These are phyloP conservation scores for Astreopora myriophthalma DNA, from an alignment of 64 coral and sea anemone species.

Conservation along the genomic window DNA sequence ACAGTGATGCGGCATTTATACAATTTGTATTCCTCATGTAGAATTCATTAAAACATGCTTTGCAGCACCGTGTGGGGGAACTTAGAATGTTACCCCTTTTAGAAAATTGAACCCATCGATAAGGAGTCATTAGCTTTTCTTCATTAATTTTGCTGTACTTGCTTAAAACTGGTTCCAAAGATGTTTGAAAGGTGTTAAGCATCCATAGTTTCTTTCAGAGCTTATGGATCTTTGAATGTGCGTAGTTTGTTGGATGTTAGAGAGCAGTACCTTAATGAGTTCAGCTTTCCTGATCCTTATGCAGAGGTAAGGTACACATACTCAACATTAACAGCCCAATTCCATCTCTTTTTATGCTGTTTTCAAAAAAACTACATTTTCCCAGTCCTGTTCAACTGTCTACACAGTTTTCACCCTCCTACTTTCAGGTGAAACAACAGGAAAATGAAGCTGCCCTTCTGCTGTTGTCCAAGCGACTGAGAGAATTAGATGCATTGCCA, in stretches of 20 bases:
- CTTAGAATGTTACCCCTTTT: too few relatives aligned
- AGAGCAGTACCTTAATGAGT: constrained; percentile 94
- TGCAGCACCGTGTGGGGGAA: too few relatives aligned
- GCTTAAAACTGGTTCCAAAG: background rate
- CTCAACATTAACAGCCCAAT: background rate
- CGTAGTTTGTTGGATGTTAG: constrained; percentile 93
- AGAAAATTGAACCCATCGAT: too few relatives aligned
- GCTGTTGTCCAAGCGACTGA: constrained; percentile 69
- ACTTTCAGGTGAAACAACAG: constrained; percentile 84
- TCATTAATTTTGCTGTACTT: too few relatives aligned
- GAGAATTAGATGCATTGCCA: constrained; percentile 56
- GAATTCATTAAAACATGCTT: too few relatives aligned
- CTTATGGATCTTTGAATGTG: constrained; percentile 88
- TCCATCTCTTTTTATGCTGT: background rate
- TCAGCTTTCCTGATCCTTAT: constrained; percentile 90
- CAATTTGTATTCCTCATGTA: too few relatives aligned
- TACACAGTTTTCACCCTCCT: background rate
- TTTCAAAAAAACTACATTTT: too few relatives aligned
- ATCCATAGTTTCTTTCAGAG: constrained; percentile 59
- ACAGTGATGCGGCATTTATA: too few relatives aligned
- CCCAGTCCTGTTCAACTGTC: background rate
- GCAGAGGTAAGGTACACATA: constrained; percentile 58
- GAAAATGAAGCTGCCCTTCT: constrained; percentile 93
- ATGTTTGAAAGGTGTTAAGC: too few relatives aligned
- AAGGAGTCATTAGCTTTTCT: too few relatives aligned